phyloP scores from a whole-genome alignment of 53 echinoderm and acorn worm species.

The Crossaster papposus region DNA sequence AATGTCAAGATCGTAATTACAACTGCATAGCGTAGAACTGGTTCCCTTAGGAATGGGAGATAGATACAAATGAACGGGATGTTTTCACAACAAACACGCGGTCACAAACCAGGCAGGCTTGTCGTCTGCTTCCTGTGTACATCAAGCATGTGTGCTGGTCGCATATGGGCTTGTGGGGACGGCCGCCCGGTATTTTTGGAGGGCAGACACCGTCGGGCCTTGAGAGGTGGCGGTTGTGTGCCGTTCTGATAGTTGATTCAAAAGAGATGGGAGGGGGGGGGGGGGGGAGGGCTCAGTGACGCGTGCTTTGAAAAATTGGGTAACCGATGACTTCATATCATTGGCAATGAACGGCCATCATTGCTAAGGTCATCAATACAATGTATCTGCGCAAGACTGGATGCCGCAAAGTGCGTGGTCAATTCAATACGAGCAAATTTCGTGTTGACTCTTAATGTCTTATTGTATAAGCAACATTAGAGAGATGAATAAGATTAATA shows the following conservation, averaged over 20 bases:
- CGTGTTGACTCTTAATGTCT: too few species aligned
- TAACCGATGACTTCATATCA: background rate
- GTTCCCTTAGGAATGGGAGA: background rate
- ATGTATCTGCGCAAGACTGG: background rate
- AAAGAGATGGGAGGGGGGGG: too few species aligned
- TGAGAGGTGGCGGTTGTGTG: slow-evolving; percentile 11
- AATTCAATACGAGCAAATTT: too few species aligned
- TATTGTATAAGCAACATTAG: too few species aligned
- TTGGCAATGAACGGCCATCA: background rate
- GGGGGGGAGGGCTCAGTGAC: background rate
- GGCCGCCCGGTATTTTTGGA: background rate
- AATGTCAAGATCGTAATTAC: slow-evolving; percentile 38
- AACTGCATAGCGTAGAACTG: background rate
- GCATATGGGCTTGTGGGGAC: background rate
- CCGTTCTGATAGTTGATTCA: slow-evolving; percentile 6
- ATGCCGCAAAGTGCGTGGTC: too few species aligned
- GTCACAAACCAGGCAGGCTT: slow-evolving; percentile 21
- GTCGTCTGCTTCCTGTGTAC: slow-evolving; percentile 42
- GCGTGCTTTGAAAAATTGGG: background rate
- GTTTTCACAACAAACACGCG: slow-evolving; percentile 60
- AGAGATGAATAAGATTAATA: too few species aligned
- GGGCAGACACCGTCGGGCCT: slow-evolving; percentile 17
- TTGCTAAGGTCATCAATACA: background rate
- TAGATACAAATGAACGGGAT: slow-evolving; percentile 17
- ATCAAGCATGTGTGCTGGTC: background rate